phyloP scores from a whole-genome alignment of 2,113 vertebrate species.

The Aegotheles bennettii region DNA sequence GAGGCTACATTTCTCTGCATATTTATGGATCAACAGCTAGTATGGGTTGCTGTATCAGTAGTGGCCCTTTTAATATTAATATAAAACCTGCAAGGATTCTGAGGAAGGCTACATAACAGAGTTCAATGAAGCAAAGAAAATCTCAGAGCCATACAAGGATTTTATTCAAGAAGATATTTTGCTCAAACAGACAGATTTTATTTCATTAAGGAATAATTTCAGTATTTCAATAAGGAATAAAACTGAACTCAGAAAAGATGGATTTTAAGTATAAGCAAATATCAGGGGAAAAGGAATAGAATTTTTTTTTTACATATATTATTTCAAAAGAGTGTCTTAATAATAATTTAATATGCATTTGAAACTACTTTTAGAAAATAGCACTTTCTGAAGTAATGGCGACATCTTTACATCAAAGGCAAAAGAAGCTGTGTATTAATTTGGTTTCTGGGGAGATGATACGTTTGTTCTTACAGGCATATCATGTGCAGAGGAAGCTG shows the following conservation, averaged over 20 bases:
- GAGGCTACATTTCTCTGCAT: neutral
- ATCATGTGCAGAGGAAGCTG: neutral
- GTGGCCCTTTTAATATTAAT: neutral
- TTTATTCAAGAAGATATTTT: neutral
- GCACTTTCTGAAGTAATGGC: neutral
- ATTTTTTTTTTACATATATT: neutral
- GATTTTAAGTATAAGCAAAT: neutral
- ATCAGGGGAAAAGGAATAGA: neutral
- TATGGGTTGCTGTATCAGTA: neutral
- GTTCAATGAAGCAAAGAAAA: neutral
- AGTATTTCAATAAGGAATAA: too few species aligned
- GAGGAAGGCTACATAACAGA: neutral
- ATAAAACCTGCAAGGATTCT: neutral
- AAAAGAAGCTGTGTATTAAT: neutral
- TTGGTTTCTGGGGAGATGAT: neutral
- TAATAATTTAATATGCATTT: neutral
- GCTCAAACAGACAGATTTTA: neutral
- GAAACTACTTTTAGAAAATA: neutral
- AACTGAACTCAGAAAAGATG: neutral
- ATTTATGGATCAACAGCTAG: neutral
- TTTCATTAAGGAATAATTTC: neutral
- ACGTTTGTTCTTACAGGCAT: neutral
- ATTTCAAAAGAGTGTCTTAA: neutral
- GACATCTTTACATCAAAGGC: slow-evolving; percentile 6
- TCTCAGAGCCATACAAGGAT: neutral